These are phyloP conservation scores for Panagrolaimus sp. DNA, from an alignment of 1,140 invertebrate genomes.

Conservation along the genomic window DNA sequence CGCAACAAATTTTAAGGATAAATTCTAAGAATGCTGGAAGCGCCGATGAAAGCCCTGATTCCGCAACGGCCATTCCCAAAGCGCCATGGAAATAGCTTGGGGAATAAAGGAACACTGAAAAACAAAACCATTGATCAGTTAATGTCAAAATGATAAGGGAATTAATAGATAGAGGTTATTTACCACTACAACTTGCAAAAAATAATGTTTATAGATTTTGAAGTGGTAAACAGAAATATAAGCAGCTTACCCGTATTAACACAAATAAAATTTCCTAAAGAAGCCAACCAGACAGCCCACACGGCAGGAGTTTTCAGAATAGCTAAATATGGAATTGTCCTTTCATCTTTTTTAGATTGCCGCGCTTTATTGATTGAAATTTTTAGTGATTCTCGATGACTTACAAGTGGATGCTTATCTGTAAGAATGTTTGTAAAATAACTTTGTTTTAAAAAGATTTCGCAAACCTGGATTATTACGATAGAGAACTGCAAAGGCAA, in stretches of 20 bases:
- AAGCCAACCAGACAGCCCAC: constrained; percentile 56
- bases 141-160: too few relatives aligned
- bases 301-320: constrained; percentile 49
- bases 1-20: constrained; percentile 43
- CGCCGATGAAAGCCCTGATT: constrained; percentile 56
- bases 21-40: constrained; percentile 54
- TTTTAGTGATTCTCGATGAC: constrained; percentile 42
- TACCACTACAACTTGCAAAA: too few relatives aligned
- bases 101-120: constrained; percentile 45
- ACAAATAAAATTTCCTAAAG: constrained; percentile 38
- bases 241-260: constrained; percentile 37
- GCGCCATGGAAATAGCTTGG: constrained; percentile 42
- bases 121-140: too few relatives aligned
- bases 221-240: too few relatives aligned
- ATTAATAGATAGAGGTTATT: too few relatives aligned
- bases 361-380: constrained; percentile 49
- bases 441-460: background rate
- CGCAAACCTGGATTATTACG: constrained; percentile 46
- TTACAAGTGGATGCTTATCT: constrained; percentile 56
- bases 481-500: constrained; percentile 48
- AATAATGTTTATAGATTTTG: too few relatives aligned
- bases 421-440: too few relatives aligned
- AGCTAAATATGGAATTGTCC: constrained; percentile 41
- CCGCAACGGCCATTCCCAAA: constrained; percentile 44
- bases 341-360: constrained; percentile 38